Base-by-base conservation (phyloP, 2,888 invertebrate genomes). In the Gasteruption jaculator region DNA sequence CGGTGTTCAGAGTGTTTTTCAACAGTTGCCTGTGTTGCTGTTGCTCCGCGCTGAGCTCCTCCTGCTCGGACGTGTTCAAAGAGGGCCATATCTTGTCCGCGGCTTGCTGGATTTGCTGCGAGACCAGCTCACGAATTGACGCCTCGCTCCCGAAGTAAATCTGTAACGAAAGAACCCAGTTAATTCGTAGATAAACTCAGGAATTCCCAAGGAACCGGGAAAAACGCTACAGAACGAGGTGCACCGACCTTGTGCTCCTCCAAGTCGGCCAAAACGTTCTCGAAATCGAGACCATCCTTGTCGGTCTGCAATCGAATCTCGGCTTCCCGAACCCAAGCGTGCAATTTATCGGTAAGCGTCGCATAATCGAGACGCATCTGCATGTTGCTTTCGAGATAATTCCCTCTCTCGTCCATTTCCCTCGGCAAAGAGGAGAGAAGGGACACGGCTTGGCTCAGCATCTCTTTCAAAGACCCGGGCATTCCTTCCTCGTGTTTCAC, bases 71-170 rank as follows among this genome's bases (percentile, higher is more conserved):
- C 5, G 83, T 78, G 18, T 82, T 83, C 20, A 92, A 71, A 1
- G 91, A 91, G 0, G 91, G 86, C 86, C 90, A 90, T 41, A 92
- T 90, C 59, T 86, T 86, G 57, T 92, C 90, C 1, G 89, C 88
- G 2, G 86, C 82, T 45, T 86, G 85, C 59, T 90, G 87, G 63
- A 91, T 86, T 44, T 83, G 81, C 50, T 86, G 86, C 2, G 86
- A 83, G 4, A 91, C 85, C 50, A 91, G 73, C 60, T 88, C 87
- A 44, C 85, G 82, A 63, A 89, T 85, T 15, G 81, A 78, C 1
- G 81, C 76, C 60, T 91, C 89, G 27, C 85, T 85, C 47, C 83
- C 81, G 67, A 91, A 91, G 79, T 88, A 91, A 25, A 82, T 79
- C 73, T 76, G 53, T 10, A 38, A 48, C 20, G 3, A 37, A 37